Evolutionary conservation across 2,113 vertebrate species (phyloP).

Genomic region (Shinisaurus crocodilurus): DNA sequence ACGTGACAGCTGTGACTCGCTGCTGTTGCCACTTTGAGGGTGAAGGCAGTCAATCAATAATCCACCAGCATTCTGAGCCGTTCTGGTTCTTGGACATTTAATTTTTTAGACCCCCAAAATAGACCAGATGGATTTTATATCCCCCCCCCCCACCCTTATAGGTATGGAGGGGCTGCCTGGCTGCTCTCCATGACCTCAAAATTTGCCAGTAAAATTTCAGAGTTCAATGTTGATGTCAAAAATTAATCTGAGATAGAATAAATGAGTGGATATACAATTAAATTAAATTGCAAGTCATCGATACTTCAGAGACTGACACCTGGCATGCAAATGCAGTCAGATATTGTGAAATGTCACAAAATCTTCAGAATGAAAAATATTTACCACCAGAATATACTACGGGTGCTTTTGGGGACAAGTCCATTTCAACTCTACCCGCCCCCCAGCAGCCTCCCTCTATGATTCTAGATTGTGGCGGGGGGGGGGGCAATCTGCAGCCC

Average conservation of each 20-base stretch:
- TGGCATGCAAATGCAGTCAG: background rate
- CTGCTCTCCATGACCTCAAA: background rate
- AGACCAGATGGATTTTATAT: no score
- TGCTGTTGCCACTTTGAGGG: background rate
- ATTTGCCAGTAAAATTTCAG: background rate
- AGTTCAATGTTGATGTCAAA: background rate
- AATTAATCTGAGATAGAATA: background rate
- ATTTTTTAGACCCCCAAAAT: background rate
- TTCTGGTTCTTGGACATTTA: background rate
- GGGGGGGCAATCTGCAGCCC: no score
- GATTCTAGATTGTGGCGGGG: no score
- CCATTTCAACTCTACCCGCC: no score
- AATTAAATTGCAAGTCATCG: background rate
- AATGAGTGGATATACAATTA: background rate
- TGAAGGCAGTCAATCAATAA: rapidly evolving
- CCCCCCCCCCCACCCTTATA: no score
- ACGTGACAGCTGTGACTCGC: no score
- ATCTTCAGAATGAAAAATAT: background rate
- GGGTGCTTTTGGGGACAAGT: no score
- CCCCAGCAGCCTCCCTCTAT: no score
- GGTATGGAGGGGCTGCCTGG: no score
- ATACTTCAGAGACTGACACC: background rate
- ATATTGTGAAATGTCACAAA: background rate
- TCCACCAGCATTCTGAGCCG: background rate
- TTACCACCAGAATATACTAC: background rate